Evolutionary conservation across 2,113 vertebrate genomes (phyloP), one percentile per base, ranked within the genome.

Genomic region (Malurus elegans): DNA sequence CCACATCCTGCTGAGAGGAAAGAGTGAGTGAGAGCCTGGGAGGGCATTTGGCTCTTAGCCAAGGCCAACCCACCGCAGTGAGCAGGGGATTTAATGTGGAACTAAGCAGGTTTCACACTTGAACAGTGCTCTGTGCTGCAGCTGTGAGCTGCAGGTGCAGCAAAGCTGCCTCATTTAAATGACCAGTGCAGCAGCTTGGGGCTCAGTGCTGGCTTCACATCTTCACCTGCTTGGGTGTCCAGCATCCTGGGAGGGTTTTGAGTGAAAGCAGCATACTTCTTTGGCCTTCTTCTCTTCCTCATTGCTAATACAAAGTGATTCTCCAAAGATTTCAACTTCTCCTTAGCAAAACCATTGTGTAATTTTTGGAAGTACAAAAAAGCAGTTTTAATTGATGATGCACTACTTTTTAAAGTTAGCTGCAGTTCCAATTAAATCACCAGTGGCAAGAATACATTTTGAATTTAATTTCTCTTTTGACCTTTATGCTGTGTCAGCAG

Each of bases 401-500:
- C 21, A 51, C 11, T 60, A 24, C 40, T 66, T 87, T 65, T 67
- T 47, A 40, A 86, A 86, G 93, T 78, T 18, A 50, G 74, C 71
- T 90, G 71, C 23, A 3, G 47, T 31, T 95, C 90, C 90, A 95
- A 60, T 74, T 58, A 88, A 92, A 92, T 94, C 84, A 66, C 66
- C 86, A 97, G 83, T 58, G 86, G 73, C 69, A 90, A 38, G 38
- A 47, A 10, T 82, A 7, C 74, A 32, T 60, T 19, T 79, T 38
- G 13, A 50, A 32, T 88, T 86, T 47, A 38, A 47, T 83, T 67
- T 79, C 18, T 75, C 12, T 42, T 81, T 67, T 88, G 19, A 36
- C 19, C 51, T 62, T 36, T 83, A 10, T 44, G 16, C 17, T 80
- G 60, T 71, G 11, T 89, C 86, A 53, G 32, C 29, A 44, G 20